Evolutionary conservation across 2,888 invertebrate genomes (phyloP), one percentile per base, ranked within the genome.

Genomic region (Macaria liturata): DNA sequence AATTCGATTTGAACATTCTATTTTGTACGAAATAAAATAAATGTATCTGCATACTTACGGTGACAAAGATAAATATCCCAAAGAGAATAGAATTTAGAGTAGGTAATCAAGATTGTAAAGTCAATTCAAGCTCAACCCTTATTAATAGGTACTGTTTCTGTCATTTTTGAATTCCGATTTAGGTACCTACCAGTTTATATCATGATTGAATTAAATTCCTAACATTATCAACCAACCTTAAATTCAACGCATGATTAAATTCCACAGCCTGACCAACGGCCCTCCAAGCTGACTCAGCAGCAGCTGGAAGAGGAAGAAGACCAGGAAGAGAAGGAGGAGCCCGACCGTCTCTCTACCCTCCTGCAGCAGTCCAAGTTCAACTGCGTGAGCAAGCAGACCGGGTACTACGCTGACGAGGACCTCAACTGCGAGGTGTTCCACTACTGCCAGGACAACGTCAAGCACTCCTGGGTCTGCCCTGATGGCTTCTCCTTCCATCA

Each of bases 401-500:
- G 98, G 6, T 98, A 98, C 88, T 98, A 98, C 79, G 98, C 98
- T 32, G 98, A 98, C 76, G 96, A 97, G 74, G 96, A 96, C 46
- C 93, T 98, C 32, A 94, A 94, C 73, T 98, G 98, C 77, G 97
- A 98, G 86, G 97, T 98, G 43, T 98, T 98, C 94, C 98, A 98
- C 80, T 98, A 98, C 84, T 98, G 98, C 79, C 97, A 97, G 79
- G 97, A 97, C 70, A 96, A 95, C 71, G 96, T 96, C 43, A 95
- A 95, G 75, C 97, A 98, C 84, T 97, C 97, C 3, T 98, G 98
- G 97, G 95, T 98, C 73, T 98, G 98, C 74, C 98, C 98, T 0
- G 97, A 97, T 73, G 97, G 97, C 55, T 97, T 98, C 80, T 95
- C 95, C 49, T 97, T 97, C 94, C 96, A 97, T 75, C 96, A 96